These are phyloP conservation scores for Naja naja DNA, from an alignment of 2,113 vertebrate genomes.

Conservation along the genomic window DNA sequence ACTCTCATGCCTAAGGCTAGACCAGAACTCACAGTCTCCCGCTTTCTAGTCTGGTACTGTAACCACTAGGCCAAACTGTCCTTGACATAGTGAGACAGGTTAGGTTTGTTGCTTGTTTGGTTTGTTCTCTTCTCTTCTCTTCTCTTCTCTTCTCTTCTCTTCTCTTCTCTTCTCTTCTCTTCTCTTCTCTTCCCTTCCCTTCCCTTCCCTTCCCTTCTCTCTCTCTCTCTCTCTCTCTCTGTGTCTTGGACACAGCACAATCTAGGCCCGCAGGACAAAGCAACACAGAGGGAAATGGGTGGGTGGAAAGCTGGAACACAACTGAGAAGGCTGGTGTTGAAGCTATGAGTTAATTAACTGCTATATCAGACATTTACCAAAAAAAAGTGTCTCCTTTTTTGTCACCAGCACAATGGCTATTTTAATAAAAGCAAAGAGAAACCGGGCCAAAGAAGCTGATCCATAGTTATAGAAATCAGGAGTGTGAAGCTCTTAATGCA, in stretches of 20 bases:
- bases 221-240: neutral
- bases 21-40: too few relatives aligned
- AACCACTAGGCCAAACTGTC: too few relatives aligned
- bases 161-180: neutral
- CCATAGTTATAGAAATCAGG: slow-evolving; percentile 64
- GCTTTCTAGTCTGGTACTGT: too few relatives aligned
- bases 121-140: neutral
- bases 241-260: slow-evolving; percentile 17
- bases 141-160: neutral
- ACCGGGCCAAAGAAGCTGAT: slow-evolving; percentile 57
- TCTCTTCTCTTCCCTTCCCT: too few relatives aligned
- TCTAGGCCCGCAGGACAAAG: slow-evolving; percentile 19
- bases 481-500: slow-evolving; percentile 58
- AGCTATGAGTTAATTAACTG: slow-evolving; percentile 36
- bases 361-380: slow-evolving; percentile 32
- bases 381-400: slow-evolving; percentile 8
- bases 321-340: neutral
- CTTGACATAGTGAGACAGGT: slow-evolving; percentile 8
- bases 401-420: neutral
- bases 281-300: neutral
- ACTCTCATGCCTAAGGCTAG: too few relatives aligned
- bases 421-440: slow-evolving; percentile 40
- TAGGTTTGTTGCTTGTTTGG: slow-evolving; percentile 32
- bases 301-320: neutral
- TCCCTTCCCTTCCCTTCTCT: too few relatives aligned